Evolutionary conservation across 2,113 vertebrate genomes (phyloP), one percentile per base, ranked within the genome.

Genomic region (Hippoglossus stenolepis): DNA sequence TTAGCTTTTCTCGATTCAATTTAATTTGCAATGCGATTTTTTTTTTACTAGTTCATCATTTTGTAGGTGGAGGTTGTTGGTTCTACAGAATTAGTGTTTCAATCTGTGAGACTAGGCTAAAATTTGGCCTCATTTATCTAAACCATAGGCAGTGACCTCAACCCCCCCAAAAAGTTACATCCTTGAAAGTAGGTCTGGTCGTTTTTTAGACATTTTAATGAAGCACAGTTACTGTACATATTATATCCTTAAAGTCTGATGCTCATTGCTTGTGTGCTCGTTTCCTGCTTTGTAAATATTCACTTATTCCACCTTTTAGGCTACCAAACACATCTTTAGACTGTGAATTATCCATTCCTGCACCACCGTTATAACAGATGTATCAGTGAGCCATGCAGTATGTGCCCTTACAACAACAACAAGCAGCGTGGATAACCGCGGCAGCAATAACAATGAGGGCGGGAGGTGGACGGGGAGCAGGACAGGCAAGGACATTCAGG

Each of bases 341-440:
- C 54, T 51, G 14, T 17, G 53, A 59, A 61, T 56, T 14, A 24
- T 12, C 26, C 28, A 47, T 80, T 63, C 59, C 66, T 77, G 14
- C 28, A 18, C 9, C 51, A 15, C 31, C 21, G 10, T 53, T 81
- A 24, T 64, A 63, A 18, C 35, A 73, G 64, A 66, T 54, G 21
- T 54, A 15, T 65, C 21, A 26, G n/a, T 54, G 14, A 45, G 38
- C 15, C 47, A 2, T 7, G 47, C 20, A 49, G 23, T 38, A 12
- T 23, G 62, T 67, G 56, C 65, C 60, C 70, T 53, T 59, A 78
- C 70, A 71, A 24, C 64, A 67, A 23, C 84, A 70, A 61, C 70
- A 83, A 70, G 76, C 71, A 77, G 59, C 45, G 15, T 5, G 59
- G 47, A 17, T 4, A 58, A 65, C 28, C 69, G 68, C 73, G 59